phyloP scores from a whole-genome alignment of 2,888 invertebrate species.

The Orthonevra nobilis region DNA sequence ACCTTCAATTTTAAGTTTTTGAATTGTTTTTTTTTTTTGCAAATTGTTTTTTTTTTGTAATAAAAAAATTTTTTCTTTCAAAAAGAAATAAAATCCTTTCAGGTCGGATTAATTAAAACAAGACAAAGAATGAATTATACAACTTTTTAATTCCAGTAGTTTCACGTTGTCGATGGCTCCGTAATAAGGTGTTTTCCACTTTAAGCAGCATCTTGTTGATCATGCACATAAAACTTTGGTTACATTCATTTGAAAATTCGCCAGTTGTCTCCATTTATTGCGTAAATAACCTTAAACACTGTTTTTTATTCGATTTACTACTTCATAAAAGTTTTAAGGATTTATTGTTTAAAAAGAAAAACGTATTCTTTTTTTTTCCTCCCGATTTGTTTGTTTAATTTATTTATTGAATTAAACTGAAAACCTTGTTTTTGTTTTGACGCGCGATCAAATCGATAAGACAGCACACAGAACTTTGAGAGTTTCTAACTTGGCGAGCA shows the following conservation, averaged over 20 bases:
- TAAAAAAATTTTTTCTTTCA: constrained; percentile 27
- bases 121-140: constrained; percentile 92
- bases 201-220: constrained; percentile 85
- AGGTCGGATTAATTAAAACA: constrained; percentile 84
- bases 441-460: constrained; percentile 31
- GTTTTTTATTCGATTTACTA: constrained; percentile 55
- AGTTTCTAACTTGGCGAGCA: constrained; percentile 63
- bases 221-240: constrained; percentile 78
- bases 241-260: constrained; percentile 77
- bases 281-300: constrained; percentile 51
- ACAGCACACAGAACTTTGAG: constrained; percentile 9
- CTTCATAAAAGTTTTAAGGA: constrained; percentile 71
- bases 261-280: constrained; percentile 79
- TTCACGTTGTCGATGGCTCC: constrained; percentile 91
- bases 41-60: constrained; percentile 15
- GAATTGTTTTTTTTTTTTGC: constrained; percentile 5
- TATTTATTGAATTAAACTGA: background rate
- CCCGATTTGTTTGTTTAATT: background rate
- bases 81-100: background rate
- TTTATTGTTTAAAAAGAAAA: background rate
- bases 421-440: background rate
- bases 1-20: too few species aligned
- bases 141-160: constrained; percentile 92
- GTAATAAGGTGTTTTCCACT: constrained; percentile 87
- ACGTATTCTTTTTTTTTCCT: constrained; percentile 6